Base-by-base conservation (phyloP, 2,113 vertebrate genomes). In the Etia nguti region DNA sequence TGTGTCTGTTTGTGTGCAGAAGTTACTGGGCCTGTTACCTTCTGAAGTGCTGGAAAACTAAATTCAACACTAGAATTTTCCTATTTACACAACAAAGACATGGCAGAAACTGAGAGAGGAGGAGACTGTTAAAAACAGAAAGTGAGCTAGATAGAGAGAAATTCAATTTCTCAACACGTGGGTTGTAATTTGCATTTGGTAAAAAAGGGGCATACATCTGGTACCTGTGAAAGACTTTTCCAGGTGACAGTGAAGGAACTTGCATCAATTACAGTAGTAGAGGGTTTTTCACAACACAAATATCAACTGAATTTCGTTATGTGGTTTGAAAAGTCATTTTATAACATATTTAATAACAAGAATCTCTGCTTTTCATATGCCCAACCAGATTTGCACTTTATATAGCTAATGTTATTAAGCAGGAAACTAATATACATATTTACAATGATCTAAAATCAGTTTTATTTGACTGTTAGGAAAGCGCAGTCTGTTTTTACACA, bases 51-150 rank as follows among this genome's bases (percentile, higher is more conserved):
- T n/a, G 81, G 83, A 73, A 84, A 80, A 41, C 34, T 80, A 54
- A 80, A 89, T 56, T 83, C 79, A 75, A 87, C 34, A 68, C 24
- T 34, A 87, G 46, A 52, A 36, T 15, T 48, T 84, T 80, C 31
- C 73, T 59, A 85, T 90, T 88, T 82, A 83, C 88, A 88, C 70
- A 80, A 85, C 55, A 85, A 81, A 81, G 36, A 20, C 56, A 62
- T 22, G 6, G 16, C 2, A 70, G 70, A 73, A 60, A 75, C 24
- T 29, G 20, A 38, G 77, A 9, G 24, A 26, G 36, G 34, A 52
- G 46, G 11, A 79, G 15, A 73, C 26, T 18, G 20, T 52, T 15
- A 46, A 31, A 88, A 50, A 65, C 41, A 62, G 31, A 81, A 41
- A 54, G 62, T 26, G 18, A 60, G 31, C 38, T 13, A 50, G 38